These are phyloP conservation scores for Parus major DNA, from an alignment of 2,113 vertebrate genomes.

Conservation along the genomic window DNA sequence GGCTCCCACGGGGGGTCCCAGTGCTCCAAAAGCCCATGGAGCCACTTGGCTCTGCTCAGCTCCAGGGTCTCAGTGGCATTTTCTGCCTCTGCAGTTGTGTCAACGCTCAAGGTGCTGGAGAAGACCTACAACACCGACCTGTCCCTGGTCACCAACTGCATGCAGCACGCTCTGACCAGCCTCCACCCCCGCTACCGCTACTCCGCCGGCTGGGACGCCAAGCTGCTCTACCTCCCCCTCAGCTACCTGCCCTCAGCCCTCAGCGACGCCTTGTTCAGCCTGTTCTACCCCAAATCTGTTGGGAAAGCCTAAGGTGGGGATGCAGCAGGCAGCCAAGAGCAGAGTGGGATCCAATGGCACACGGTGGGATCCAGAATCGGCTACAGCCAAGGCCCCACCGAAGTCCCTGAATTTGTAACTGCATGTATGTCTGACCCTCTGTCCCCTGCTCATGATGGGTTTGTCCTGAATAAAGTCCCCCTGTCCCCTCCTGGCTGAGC, in stretches of 20 bases:
- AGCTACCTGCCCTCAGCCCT: constrained; percentile 81
- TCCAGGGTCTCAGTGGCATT: rapidly evolving
- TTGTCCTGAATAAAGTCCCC: neutral
- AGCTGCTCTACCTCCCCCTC: constrained; percentile 70
- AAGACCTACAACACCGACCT: constrained; percentile 23
- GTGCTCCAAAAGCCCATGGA: rapidly evolving
- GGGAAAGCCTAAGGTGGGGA: constrained; percentile 2
- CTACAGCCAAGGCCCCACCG: no score
- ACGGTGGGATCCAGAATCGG: rapidly evolving
- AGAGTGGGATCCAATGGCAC: rapidly evolving
- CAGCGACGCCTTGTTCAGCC: constrained; percentile 48
- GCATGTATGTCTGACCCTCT: rapidly evolving
- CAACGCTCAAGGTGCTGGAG: rapidly evolving
- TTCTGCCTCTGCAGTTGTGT: neutral
- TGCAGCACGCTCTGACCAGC: constrained; percentile 81
- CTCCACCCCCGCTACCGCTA: constrained; percentile 74
- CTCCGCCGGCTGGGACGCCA: constrained; percentile 75
- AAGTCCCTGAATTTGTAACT: neutral
- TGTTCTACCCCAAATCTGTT: neutral
- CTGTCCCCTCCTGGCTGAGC: neutral
- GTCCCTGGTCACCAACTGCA: constrained; percentile 75
- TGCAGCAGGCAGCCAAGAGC: neutral
- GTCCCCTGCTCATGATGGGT: neutral
- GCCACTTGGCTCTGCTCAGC: rapidly evolving
- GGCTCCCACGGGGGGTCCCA: rapidly evolving